Base-by-base conservation (phyloP, 2,888 invertebrate genomes). In the Euzophera pinguis region DNA sequence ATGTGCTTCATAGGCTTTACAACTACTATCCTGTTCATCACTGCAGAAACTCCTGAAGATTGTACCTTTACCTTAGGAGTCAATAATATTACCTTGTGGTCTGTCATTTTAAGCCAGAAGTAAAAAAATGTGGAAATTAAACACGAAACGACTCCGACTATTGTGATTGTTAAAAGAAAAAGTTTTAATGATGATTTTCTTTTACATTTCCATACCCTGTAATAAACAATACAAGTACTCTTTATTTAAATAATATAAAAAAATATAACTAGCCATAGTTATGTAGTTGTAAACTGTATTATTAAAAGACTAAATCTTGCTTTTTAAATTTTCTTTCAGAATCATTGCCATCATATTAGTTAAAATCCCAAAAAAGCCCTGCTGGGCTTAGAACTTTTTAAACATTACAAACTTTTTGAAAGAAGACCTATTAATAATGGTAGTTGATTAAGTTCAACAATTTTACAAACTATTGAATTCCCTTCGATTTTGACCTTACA, bases 121-220 rank as follows among this genome's bases (percentile, higher is more conserved):
- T 72, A 77, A 8, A 76, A 55, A 10, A 76, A 50, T 7, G 78
- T 55, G 17, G 71, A 69, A n/a, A 72, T 54, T 34, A 78, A 68
- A 55, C 69, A 68, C 0, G 69, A 68, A 27, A 62, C 58, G 0
- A 66, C 54, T 29, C 59, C 63, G 43, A 74, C 52, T 41, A 70
- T 34, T 35, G 62, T 57, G 3, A 75, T 55, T 22, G 66, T 56
- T 56, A 75, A 57, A 62, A 74, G 78, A 22, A 75, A 55, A 50
- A 75, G 78, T 53, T 64, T 75, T 70, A 76, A 75, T 41, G 60
- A 75, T 45, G 57, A 43, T 62, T 69, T 72, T 51, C 74, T 73
- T 47, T 61, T 61, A 7, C 71, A 48, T 61, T 75, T 78, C 57
- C 69, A 75, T 54, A 78, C 47, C 56, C 86, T 85, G 73, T 53